phyloP scores from a whole-genome alignment of 1,140 invertebrate genomes.

The Caenorhabditis inopinata region DNA sequence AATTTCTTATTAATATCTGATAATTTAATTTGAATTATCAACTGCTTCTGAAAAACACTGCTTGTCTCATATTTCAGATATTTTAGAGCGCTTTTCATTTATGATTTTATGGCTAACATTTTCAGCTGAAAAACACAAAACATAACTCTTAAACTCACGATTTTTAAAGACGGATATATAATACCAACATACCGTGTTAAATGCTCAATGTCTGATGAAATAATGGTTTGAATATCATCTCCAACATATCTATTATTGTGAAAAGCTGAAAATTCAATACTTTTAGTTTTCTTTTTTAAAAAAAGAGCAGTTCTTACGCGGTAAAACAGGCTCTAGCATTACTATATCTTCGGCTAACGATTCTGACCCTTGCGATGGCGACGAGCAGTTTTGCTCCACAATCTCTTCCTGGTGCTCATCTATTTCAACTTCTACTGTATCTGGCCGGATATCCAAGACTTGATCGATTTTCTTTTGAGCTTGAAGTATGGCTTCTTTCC shows the following conservation, averaged over 20 bases:
- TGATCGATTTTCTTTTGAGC: conserved; percentile 46
- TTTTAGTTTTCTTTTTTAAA: not conserved
- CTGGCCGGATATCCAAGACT: conserved; percentile 41
- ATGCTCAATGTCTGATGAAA: conserved; percentile 18
- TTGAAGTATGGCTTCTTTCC: conserved; percentile 41
- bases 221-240: conserved; percentile 19
- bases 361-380: not conserved
- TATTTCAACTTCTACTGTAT: not conserved
- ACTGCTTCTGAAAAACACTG: too few relatives aligned
- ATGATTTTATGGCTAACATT: too few relatives aligned
- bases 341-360: not conserved
- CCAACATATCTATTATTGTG: not conserved
- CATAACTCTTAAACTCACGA: too few relatives aligned
- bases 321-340: conserved; percentile 10
- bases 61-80: too few relatives aligned
- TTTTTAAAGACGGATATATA: too few relatives aligned
- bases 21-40: too few relatives aligned
- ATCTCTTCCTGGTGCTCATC: not conserved
- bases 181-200: not conserved
- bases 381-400: not conserved
- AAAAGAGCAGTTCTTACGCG: not conserved
- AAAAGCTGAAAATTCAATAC: not conserved
- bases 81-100: too few relatives aligned
- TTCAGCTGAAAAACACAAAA: too few relatives aligned
- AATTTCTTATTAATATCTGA: too few relatives aligned